These are phyloP conservation scores for Rhadina sibilatrix DNA, from an alignment of 2,113 vertebrate genomes.

Conservation along the genomic window DNA sequence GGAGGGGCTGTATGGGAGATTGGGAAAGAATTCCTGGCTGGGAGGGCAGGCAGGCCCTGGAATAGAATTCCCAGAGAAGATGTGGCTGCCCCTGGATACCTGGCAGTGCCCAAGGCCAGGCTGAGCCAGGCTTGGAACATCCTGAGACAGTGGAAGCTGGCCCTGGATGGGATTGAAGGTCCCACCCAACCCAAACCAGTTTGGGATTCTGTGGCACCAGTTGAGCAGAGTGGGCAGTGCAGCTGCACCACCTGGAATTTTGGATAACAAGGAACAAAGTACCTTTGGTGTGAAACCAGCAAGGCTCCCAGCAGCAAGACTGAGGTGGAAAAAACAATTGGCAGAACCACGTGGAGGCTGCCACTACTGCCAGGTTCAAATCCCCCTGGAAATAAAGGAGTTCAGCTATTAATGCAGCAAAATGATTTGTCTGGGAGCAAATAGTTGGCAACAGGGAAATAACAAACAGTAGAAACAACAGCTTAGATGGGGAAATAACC, in stretches of 20 bases:
- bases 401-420: neutral
- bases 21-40: neutral
- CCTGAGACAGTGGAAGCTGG: neutral
- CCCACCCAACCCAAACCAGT: neutral
- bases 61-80: neutral
- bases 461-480: neutral
- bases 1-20: neutral
- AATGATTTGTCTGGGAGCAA: neutral
- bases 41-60: fast-evolving
- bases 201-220: neutral
- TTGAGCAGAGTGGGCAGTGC: neutral
- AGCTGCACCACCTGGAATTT: neutral
- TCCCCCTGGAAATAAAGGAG: slow-evolving; percentile 72
- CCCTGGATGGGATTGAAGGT: neutral
- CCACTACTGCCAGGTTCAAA: slow-evolving; percentile 49
- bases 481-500: neutral
- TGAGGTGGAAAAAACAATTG: slow-evolving; percentile 81
- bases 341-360: slow-evolving; percentile 78
- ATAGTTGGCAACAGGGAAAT: neutral
- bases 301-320: slow-evolving; percentile 82
- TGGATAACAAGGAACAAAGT: neutral
- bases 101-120: neutral
- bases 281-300: slow-evolving; percentile 88
- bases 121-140: neutral
- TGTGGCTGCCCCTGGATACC: neutral